A percentile compares a stretch with the other conserved stretches of the same genome.
phyloP scores from a whole-genome alignment of 2,797 vertebrate genomes.

The Rhynchotus rufescens region DNA sequence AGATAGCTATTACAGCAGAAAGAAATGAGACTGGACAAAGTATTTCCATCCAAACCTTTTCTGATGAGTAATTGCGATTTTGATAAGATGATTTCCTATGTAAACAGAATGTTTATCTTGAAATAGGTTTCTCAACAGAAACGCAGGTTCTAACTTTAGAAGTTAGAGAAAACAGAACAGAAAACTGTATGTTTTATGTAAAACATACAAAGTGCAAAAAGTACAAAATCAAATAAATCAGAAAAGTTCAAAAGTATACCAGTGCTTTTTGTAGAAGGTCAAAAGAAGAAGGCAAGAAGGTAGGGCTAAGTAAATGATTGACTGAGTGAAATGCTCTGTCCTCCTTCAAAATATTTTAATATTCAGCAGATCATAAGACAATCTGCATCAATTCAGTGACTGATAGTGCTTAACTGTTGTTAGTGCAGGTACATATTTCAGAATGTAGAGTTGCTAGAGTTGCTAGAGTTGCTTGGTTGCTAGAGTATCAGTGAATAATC shows the following conservation, averaged over 20 bases:
- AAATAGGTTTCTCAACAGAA: slow-evolving; percentile 4
- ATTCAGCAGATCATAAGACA: not conserved
- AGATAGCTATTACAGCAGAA: not conserved
- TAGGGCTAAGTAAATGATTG: not conserved
- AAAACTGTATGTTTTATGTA: too few species aligned
- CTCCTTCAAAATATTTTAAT: not conserved
- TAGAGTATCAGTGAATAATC: not conserved
- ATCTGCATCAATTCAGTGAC: not conserved
- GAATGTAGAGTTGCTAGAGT: too few species aligned
- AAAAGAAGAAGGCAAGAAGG: not conserved
- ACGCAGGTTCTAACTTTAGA: not conserved
- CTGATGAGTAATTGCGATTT: not conserved
- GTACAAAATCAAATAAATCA: not conserved
- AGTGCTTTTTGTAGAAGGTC: not conserved
- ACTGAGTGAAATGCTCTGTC: not conserved
- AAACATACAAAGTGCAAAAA: not conserved
- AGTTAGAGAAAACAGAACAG: too few species aligned
- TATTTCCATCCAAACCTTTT: not conserved
- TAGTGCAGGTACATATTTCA: not conserved
- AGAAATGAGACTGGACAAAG: not conserved
- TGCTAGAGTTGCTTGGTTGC: not conserved
- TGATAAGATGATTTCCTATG: not conserved
- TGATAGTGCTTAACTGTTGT: not conserved
- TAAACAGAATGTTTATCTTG: not conserved
- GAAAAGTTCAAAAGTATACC: not conserved